Evolutionary conservation across 2,888 invertebrate species (phyloP).

Genomic region (Mactromeris polynyma): DNA sequence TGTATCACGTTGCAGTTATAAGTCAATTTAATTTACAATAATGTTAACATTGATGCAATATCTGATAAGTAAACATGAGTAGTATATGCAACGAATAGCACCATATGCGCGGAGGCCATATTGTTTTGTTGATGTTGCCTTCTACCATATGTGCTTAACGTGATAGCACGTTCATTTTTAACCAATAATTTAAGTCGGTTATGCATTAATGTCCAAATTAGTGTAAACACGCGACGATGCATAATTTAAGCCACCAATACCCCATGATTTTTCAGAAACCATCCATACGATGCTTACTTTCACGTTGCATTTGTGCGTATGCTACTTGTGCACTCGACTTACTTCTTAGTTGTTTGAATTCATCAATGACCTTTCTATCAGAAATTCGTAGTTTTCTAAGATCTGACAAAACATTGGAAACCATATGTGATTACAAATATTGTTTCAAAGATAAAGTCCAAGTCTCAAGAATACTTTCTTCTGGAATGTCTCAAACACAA

Average conservation of each 20-base stretch:
- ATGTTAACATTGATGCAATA: too few relatives aligned
- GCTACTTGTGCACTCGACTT: constrained; percentile 35
- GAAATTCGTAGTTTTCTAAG: constrained; percentile 60
- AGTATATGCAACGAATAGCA: background rate
- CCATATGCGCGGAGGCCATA: background rate
- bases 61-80: background rate
- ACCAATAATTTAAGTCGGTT: too few relatives aligned
- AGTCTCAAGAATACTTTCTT: too few relatives aligned
- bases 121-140: background rate
- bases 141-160: background rate
- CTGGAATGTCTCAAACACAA: too few relatives aligned
- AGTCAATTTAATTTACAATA: too few relatives aligned
- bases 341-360: constrained; percentile 57
- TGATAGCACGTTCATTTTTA: too few relatives aligned
- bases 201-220: background rate
- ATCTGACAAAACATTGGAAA: constrained; percentile 24
- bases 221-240: background rate
- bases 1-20: too few relatives aligned
- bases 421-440: background rate
- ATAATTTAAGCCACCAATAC: background rate
- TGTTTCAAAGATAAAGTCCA: too few relatives aligned
- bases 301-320: background rate
- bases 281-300: constrained; percentile 27
- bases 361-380: constrained; percentile 58
- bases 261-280: background rate